Evolutionary conservation across 1,140 invertebrate species (phyloP), one percentile per base, ranked within the genome.

Genomic region (Eubasilissa regina): DNA sequence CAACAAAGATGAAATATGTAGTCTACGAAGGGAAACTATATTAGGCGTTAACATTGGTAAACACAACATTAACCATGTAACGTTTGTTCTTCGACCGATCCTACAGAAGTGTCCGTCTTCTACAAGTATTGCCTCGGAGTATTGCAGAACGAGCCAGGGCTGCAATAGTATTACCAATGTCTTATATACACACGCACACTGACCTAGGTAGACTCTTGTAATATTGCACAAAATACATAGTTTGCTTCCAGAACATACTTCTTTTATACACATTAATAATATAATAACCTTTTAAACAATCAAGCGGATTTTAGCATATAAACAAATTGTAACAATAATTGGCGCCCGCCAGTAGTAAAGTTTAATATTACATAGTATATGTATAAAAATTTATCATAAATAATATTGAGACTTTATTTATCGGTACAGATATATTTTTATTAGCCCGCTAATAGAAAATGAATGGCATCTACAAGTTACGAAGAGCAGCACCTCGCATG

Each of bases 21-120:
- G 81, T 62, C 80, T 78, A 81, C 76, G 44, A 74, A 81, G 68
- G 81, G 78, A 82, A 82, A 79, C 80, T 75, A 80, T 80, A 75
- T 78, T 75, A 77, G 75, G 75, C 75, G 12, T 64, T n/a, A 48
- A 15, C 51, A 70, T 70, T 35, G 64, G 76, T 58, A n/a, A 78
- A 78, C 76, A 78, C 79, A 77, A 80, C 80, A 81, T 72, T 47
- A 62, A 80, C 44, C 17, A 72, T 77, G 75, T 53, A 51, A 76
- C 47, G n/a, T 17, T 25, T 12, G 13, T 66, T 64, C 75, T 77
- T 17, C 48, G 7, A 66, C 47, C 13, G 25, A 45, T 35, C 55
- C 55, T 60, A 43, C 44, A 35, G 62, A 25, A 66, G 55, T 19
- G 13, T 58, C 43, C 43, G 55, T 19, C 9, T 15, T 15, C 43